Conservation (phyloP, 1,140 invertebrate genomes). For the Cotesia vestalis region DNA sequence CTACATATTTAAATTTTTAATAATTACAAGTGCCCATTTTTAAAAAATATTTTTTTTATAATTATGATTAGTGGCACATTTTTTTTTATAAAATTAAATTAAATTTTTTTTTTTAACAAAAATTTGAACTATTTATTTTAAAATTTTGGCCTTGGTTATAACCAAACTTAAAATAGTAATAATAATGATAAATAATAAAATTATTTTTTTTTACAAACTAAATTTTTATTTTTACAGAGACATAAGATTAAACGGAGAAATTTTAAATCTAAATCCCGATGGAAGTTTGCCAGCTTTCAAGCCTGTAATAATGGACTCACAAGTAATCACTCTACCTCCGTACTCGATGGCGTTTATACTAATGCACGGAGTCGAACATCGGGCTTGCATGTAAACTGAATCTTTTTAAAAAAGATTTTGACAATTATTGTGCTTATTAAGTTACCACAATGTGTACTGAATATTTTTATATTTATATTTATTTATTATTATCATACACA, state of each 20-base stretch:
- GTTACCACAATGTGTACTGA: constrained; percentile 5
- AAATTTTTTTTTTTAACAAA: no score
- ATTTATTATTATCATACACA: no score
- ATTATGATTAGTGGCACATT: no score
- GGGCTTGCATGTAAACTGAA: constrained; percentile 42
- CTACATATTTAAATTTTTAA: neutral
- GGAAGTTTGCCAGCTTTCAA: constrained; percentile 65
- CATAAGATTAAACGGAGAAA: constrained; percentile 69
- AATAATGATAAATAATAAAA: no score
- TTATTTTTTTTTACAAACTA: constrained; percentile 15
- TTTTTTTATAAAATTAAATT: no score
- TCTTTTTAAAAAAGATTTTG: no score
- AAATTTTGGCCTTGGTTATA: no score
- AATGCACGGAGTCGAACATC: constrained; percentile 49
- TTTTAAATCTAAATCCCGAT: constrained; percentile 62
- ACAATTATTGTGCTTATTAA: neutral
- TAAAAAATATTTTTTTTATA: no score
- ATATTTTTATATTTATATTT: constrained; percentile 10
- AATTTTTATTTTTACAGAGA: constrained; percentile 64
- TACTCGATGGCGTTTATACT: constrained; percentile 71
- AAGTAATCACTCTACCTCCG: constrained; percentile 66
- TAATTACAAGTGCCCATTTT: no score
- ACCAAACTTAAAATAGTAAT: no score
- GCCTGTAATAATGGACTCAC: constrained; percentile 61
- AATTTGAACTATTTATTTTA: no score